A percentile compares a stretch with the other conserved stretches of the same genome.
These are phyloP conservation scores for Coptodon bakossiorum DNA, from an alignment of 2,113 vertebrate species.

Conservation along the genomic window DNA sequence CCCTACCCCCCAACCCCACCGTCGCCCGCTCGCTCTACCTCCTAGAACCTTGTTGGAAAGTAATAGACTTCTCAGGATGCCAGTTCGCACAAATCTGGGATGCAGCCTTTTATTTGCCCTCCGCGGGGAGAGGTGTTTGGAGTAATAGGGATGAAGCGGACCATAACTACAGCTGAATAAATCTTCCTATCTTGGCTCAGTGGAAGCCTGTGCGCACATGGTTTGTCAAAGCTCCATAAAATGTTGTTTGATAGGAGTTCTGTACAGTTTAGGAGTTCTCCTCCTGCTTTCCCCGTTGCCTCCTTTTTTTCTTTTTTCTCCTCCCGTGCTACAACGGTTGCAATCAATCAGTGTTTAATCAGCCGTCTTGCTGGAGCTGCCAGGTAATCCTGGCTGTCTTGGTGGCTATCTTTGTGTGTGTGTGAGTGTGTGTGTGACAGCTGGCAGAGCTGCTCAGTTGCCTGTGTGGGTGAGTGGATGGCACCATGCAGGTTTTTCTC, in stretches of 20 bases:
- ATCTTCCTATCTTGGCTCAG: slow-evolving; percentile 57
- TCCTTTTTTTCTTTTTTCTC: not conserved
- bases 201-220: slow-evolving; percentile 20
- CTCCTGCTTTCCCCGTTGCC: slow-evolving; percentile 1
- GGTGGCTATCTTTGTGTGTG: slow-evolving; percentile 32
- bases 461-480: slow-evolving; percentile 25
- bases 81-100: slow-evolving; percentile 43
- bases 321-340: slow-evolving; percentile 27
- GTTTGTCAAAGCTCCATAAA: slow-evolving; percentile 52
- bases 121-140: slow-evolving; percentile 39
- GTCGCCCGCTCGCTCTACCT: not conserved
- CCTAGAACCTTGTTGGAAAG: slow-evolving; percentile 30
- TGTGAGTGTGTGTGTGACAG: slow-evolving; percentile 17
- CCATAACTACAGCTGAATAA: slow-evolving; percentile 62
- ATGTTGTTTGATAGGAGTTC: slow-evolving; percentile 59
- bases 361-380: slow-evolving; percentile 61
- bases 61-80: slow-evolving; percentile 64
- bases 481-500: slow-evolving; percentile 22
- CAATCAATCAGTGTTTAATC: slow-evolving; percentile 73
- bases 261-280: slow-evolving; percentile 51
- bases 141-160: slow-evolving; percentile 57
- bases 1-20: not conserved
- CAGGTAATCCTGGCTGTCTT: slow-evolving; percentile 61
- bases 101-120: slow-evolving; percentile 58
- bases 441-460: slow-evolving; percentile 39